These are phyloP conservation scores for Augochlora pura DNA, from an alignment of 1,140 invertebrate genomes.

Conservation along the genomic window DNA sequence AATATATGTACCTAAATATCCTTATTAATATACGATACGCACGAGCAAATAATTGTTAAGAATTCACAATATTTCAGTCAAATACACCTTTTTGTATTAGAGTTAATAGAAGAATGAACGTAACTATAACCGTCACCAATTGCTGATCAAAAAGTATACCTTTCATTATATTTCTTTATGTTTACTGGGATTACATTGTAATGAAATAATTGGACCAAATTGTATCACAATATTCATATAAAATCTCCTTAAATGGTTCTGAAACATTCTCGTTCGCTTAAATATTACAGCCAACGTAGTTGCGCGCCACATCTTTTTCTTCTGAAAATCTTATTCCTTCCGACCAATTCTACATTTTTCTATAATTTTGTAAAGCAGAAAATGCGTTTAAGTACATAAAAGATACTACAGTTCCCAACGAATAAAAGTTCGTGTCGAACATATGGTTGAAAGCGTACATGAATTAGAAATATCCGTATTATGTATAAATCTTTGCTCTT, in stretches of 20 bases:
- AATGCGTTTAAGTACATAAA: conserved; percentile 45
- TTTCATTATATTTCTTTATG: conserved; percentile 23
- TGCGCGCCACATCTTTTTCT: neutral
- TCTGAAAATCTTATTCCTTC: neutral
- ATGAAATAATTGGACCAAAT: conserved; percentile 45
- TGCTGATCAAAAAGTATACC: conserved; percentile 23
- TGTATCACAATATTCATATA: conserved; percentile 46
- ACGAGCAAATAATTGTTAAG: conserved; percentile 27
- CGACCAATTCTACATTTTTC: neutral
- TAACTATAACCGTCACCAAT: conserved; percentile 9
- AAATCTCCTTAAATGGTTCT: conserved; percentile 18
- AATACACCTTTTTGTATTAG: conserved; percentile 15
- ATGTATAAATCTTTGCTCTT: conserved; percentile 40
- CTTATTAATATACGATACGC: conserved; percentile 11
- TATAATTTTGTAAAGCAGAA: neutral
- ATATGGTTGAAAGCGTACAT: conserved; percentile 17
- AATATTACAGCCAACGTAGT: conserved; percentile 9
- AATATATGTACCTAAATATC: conserved; percentile 13
- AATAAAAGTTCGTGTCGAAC: conserved; percentile 17
- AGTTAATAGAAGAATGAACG: conserved; percentile 19
- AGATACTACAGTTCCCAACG: conserved; percentile 10
- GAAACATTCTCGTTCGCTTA: conserved; percentile 6
- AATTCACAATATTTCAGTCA: conserved; percentile 32
- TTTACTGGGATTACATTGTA: conserved; percentile 30
- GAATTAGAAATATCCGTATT: conserved; percentile 31